Evolutionary conservation across 2,888 invertebrate species (phyloP).

Genomic region (Hypselothyrea guttata): DNA sequence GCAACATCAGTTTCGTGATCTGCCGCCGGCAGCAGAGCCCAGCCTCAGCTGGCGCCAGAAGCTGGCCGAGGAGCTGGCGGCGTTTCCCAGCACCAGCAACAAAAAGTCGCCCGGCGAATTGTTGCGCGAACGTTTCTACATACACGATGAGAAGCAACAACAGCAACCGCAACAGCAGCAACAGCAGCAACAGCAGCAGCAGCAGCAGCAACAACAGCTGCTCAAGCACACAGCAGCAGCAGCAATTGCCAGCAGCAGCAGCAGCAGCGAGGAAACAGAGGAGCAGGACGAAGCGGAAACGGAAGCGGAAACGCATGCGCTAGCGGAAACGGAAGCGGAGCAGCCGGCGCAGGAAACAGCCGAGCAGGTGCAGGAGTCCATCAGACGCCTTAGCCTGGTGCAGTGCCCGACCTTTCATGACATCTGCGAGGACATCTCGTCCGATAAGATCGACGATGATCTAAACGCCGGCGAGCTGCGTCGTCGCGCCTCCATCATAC

Average conservation of each 20-base stretch:
- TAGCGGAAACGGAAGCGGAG: slow-evolving; percentile 45
- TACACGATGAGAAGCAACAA: slow-evolving; percentile 83
- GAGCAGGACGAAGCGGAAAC: slow-evolving; percentile 41
- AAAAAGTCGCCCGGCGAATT: slow-evolving; percentile 89
- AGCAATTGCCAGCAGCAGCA: slow-evolving; percentile 2
- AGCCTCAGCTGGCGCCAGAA: slow-evolving; percentile 85
- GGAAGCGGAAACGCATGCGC: no score
- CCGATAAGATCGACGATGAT: slow-evolving; percentile 83
- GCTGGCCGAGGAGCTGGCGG: slow-evolving; percentile 84
- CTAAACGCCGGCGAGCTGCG: slow-evolving; percentile 84
- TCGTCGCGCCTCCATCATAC: slow-evolving; percentile 83
- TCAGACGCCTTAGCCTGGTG: slow-evolving; percentile 79
- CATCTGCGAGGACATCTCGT: slow-evolving; percentile 84
- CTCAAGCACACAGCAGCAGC: background rate
- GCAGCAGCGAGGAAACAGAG: slow-evolving; percentile 37
- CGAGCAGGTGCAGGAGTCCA: slow-evolving; percentile 67
- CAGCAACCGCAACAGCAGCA: slow-evolving; percentile 3
- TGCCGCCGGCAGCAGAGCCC: slow-evolving; percentile 82
- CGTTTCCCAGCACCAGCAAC: slow-evolving; percentile 63
- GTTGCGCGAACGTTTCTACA: slow-evolving; percentile 86
- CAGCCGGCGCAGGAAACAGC: slow-evolving; percentile 44
- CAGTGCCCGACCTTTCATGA: slow-evolving; percentile 84
- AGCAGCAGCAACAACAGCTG: background rate
- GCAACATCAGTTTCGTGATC: slow-evolving; percentile 59
- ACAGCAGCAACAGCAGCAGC: slow-evolving; percentile 1